Conservation (phyloP, 2,888 invertebrate genomes). For the Metellina segmentata region DNA sequence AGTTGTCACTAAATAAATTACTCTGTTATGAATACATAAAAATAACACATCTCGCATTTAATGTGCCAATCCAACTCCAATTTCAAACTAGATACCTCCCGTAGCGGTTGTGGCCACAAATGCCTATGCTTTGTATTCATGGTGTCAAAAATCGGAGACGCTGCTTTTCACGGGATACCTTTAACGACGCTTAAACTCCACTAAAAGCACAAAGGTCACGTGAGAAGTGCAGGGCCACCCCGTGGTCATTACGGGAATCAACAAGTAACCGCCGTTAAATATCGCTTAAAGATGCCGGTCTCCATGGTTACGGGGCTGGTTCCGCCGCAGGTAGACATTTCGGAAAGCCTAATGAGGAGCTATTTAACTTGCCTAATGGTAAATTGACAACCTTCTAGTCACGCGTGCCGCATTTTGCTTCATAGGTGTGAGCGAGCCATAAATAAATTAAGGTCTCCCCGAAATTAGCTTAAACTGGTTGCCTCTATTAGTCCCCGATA, state of each 20-base stretch:
- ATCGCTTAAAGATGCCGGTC: slow-evolving; percentile 73
- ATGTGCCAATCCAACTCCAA: not conserved
- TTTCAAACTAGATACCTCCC: not conserved
- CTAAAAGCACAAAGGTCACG: slow-evolving; percentile 27
- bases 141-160: slow-evolving; percentile 42
- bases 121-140: slow-evolving; percentile 36
- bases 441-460: slow-evolving; percentile 65
- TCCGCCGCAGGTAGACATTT: slow-evolving; percentile 67
- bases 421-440: slow-evolving; percentile 50
- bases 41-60: too few relatives aligned
- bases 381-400: slow-evolving; percentile 69
- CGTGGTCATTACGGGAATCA: slow-evolving; percentile 74
- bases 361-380: slow-evolving; percentile 74
- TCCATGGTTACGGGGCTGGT: slow-evolving; percentile 49
- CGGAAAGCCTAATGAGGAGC: slow-evolving; percentile 62
- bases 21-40: too few relatives aligned
- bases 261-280: slow-evolving; percentile 73
- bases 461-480: not conserved
- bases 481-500: slow-evolving; percentile 63
- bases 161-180: slow-evolving; percentile 35
- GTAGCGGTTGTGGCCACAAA: not conserved
- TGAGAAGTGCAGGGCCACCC: slow-evolving; percentile 46
- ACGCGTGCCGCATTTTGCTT: slow-evolving; percentile 53
- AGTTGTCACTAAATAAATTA: too few relatives aligned
- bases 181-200: slow-evolving; percentile 63